Evolutionary conservation across 2,888 invertebrate species (phyloP).

Genomic region (Nemoura dubitans): DNA sequence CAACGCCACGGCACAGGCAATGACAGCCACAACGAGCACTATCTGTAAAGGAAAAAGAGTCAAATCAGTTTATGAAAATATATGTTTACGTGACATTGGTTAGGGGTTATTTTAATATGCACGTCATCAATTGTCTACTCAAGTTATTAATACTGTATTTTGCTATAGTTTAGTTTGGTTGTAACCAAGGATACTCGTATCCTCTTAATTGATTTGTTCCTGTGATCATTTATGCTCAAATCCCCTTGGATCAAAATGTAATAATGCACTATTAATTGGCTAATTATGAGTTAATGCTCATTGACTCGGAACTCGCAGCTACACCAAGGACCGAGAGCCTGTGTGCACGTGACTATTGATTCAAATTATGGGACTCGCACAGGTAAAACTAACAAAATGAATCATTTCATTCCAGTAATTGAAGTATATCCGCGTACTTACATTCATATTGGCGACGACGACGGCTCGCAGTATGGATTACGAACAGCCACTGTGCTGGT

Average conservation of each 20-base stretch:
- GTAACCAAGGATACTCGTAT: not conserved
- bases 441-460: not conserved
- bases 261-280: not conserved
- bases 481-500: not conserved
- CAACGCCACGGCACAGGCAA: not conserved
- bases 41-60: not conserved
- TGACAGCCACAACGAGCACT: not conserved
- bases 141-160: no score
- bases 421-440: not conserved
- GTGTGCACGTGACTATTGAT: not conserved
- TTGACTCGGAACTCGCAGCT: not conserved
- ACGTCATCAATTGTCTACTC: no score
- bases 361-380: not conserved
- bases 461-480: not conserved
- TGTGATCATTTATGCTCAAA: not conserved
- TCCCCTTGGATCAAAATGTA: not conserved
- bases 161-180: not conserved
- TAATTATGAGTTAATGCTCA: not conserved
- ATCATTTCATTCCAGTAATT: not conserved
- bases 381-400: not conserved
- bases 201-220: not conserved
- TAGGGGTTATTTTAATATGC: no score
- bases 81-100: not conserved
- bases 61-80: not conserved
- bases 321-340: not conserved